Evolutionary conservation across 2,797 vertebrate genomes (phyloP).

Genomic region (Xenops minutus): DNA sequence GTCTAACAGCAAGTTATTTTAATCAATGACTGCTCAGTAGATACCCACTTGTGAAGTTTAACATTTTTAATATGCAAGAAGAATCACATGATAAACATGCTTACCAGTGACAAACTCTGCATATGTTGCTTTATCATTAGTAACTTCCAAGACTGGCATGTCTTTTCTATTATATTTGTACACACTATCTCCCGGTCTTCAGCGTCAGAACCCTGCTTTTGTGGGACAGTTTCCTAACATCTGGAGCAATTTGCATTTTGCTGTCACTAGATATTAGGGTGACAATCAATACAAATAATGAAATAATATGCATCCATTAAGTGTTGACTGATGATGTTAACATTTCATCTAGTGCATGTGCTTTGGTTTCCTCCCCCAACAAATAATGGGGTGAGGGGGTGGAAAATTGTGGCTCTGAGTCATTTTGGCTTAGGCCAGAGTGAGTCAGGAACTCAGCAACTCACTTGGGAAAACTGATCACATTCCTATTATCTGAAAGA

Average conservation of each 20-base stretch:
- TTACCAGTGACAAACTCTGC: background rate
- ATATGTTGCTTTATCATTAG: background rate
- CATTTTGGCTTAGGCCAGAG: background rate
- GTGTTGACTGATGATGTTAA: background rate
- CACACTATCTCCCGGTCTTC: background rate
- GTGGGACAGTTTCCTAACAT: background rate
- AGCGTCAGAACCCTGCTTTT: background rate
- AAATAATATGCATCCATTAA: background rate
- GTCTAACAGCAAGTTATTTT: background rate
- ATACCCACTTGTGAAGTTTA: background rate
- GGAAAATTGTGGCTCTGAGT: background rate
- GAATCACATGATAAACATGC: background rate
- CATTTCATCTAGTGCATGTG: background rate
- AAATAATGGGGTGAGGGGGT: background rate
- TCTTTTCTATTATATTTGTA: background rate
- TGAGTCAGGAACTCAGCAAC: background rate
- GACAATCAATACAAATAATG: background rate
- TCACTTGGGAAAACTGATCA: background rate
- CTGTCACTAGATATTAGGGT: background rate
- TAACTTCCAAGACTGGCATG: background rate
- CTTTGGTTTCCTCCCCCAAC: background rate
- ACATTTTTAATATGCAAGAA: background rate
- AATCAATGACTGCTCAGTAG: background rate
- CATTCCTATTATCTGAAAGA: background rate
- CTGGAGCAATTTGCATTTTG: background rate